Base-by-base conservation (phyloP, 2,113 vertebrate species). In the Clarias macrocephalus region DNA sequence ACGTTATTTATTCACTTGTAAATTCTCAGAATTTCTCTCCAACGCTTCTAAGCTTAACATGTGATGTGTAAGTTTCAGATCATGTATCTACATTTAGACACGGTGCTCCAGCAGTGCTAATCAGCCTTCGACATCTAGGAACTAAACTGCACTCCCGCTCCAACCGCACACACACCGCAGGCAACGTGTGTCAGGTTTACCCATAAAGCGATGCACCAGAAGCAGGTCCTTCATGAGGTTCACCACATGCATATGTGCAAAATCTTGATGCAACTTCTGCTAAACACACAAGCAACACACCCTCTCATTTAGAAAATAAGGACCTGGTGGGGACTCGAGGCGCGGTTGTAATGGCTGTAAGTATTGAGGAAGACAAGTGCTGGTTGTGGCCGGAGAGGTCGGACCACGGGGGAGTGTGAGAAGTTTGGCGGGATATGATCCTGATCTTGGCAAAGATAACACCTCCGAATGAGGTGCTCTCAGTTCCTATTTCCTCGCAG, bases 281-380 rank as follows among this genome's bases (percentile, higher is more conserved):
- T 68, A 81, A 62, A 42, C 81, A 62, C 60, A 60, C 19, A 42
- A 63, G 25, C 8, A 59, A 37, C 28, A 28, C n/a, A 83, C 72
- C 88, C 88, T 89, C 28, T 89, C 83, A 86, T 90, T 90, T 84
- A 25, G 11, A 65, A 60, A 80, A 85, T 70, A 83, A 65, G 86
- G 86, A 72, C 75, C 60, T 57, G 68, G n/a, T 77, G 54, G 75
- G 57, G 68, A 77, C 77, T 73, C n/a, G 16, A 63, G 56, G 57
- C 65, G 33, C 77, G 57, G 65, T 57, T 62, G 75, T 73, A 76
- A 76, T 60, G 33, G 88, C 18, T 66, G 82, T 75, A 81, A 87
- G 87, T 82, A 87, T 82, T 85, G 66, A 89, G 25, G 21, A 87
- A 57, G 65, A 84, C 81, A 72, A 84, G 75, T 72, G 65, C 48